Base-by-base conservation (phyloP, 2,888 invertebrate genomes). In the Tuberolachnus salignus region DNA sequence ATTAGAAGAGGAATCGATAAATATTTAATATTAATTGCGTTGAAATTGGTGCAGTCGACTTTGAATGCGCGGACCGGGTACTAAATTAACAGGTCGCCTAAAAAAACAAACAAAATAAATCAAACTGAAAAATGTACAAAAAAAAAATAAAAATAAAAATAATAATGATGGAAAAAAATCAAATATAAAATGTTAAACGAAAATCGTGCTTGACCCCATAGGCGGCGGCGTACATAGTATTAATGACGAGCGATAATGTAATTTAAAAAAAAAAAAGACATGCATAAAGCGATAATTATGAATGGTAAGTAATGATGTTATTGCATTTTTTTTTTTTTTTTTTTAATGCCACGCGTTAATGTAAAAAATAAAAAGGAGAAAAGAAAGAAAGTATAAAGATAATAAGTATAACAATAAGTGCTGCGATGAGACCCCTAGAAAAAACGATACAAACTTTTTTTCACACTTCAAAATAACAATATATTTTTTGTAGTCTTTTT, bases 41-140 rank as follows among this genome's bases (percentile, higher is more conserved):
- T 78, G 78, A 26, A 42, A 78, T 34, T 34, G 34, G 59, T 81
- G 81, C 23, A 82, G 81, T 74, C 82, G 80, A 67, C 82, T 81
- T 69, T 81, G 82, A 66, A 82, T 81, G 80, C 81, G 82, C 34
- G 82, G 81, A 26, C 51, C 63, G 78, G 81, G 21, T 63, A 71
- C 78, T 53, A 74, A 72, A 44, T 80, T 66, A 72, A 69, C 81
- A 46, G 82, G 82, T 44, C 82, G 82, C 80, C 82, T 82, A 81
- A 23, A 80, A 82, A 81, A 80, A 26, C 75, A 66, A 78, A 53
- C 63, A 57, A 23, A 57, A 69, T 13, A n/a, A 34, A 69, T 23
- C 19, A 34, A 23, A 49, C 46, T 9, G 14, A 51, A 23, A 23
- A 16, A n/a, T 49, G 10, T 13, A 19, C 13, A 0, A 11, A 80